Evolutionary conservation across 2,797 vertebrate species (phyloP).

Genomic region (Hydrolagus colliei): DNA sequence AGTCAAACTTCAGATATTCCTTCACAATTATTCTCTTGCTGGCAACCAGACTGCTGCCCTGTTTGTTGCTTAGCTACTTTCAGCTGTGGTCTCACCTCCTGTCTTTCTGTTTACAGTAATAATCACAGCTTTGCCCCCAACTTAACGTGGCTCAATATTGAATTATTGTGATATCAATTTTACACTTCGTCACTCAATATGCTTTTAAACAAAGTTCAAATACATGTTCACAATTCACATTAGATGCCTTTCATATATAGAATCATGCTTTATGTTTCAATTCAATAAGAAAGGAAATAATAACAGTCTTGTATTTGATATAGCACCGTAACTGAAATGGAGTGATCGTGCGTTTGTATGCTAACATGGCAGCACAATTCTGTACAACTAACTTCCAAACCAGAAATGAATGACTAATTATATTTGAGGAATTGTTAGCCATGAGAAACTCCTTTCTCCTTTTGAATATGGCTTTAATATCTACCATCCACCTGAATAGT

Average conservation of each 20-base stretch:
- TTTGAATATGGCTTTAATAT: too few species aligned
- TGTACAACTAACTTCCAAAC: too few species aligned
- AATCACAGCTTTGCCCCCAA: neutral
- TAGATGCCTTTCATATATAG: neutral
- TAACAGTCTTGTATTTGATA: too few species aligned
- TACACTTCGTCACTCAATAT: neutral
- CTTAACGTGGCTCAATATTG: too few species aligned
- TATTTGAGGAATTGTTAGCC: too few species aligned
- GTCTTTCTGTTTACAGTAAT: neutral
- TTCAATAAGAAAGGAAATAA: neutral
- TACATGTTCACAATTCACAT: neutral
- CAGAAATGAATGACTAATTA: too few species aligned
- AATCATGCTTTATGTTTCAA: neutral
- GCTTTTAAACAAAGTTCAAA: neutral
- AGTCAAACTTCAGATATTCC: slow-evolving; percentile 24
- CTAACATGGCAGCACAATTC: too few species aligned
- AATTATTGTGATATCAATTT: neutral
- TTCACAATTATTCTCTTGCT: slow-evolving; percentile 1
- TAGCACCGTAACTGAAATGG: too few species aligned
- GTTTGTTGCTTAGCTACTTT: neutral
- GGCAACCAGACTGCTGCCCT: slow-evolving; percentile 8
- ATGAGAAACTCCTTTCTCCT: too few species aligned
- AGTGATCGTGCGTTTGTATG: too few species aligned
- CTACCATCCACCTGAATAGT: too few species aligned
- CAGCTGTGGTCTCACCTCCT: neutral